Evolutionary conservation across 2,113 vertebrate genomes (phyloP).

Genomic region (Ginglymostoma cirratum): DNA sequence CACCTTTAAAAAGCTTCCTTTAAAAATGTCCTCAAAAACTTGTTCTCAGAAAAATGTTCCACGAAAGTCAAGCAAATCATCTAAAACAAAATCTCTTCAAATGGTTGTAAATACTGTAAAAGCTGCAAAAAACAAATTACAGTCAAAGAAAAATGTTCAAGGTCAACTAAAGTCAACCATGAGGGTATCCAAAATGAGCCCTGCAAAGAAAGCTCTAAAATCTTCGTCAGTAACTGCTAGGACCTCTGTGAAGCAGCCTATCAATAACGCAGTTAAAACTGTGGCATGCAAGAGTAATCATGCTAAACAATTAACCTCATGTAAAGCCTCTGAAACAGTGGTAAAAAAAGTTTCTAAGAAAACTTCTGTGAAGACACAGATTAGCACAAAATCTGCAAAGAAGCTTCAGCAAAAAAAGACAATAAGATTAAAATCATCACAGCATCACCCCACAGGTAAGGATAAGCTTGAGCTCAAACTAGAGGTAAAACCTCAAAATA

Average conservation of each 20-base stretch:
- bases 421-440: not conserved
- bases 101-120: not conserved
- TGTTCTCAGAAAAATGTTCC: not conserved
- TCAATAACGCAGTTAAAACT: not conserved
- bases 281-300: not conserved
- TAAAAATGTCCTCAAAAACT: not conserved
- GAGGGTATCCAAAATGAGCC: not conserved
- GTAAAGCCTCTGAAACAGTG: not conserved
- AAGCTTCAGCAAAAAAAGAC: slow-evolving; percentile 8
- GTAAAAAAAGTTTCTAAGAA: not conserved
- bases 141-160: not conserved
- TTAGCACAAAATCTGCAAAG: not conserved
- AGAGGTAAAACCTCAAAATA: slow-evolving; percentile 4
- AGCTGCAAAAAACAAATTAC: not conserved
- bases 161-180: not conserved
- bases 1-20: not conserved
- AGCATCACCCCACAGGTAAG: not conserved
- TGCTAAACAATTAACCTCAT: not conserved
- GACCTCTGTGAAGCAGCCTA: not conserved
- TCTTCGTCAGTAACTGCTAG: slow-evolving; percentile 10
- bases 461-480: not conserved
- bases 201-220: slow-evolving; percentile 10
- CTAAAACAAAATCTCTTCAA: slow-evolving; percentile 3
- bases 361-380: not conserved
- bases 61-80: not conserved